Base-by-base conservation (phyloP, 1,140 invertebrate genomes). In the Drosophila melanica region DNA sequence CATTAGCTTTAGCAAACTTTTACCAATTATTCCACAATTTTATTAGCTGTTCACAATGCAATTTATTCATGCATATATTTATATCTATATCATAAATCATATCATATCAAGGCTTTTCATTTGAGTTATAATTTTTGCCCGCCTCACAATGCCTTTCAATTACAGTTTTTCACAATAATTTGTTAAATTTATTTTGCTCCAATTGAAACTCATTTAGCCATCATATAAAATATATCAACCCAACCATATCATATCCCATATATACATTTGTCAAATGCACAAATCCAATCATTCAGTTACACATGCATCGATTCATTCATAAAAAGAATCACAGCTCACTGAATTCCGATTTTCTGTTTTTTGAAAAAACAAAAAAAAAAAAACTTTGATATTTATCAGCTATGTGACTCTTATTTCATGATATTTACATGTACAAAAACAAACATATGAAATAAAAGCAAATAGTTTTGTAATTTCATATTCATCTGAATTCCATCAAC, bases 271-370 rank as follows among this genome's bases (percentile, higher is more conserved):
- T 68, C 64, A 74, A 68, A 50, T 73, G 70, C 71, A 74, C 53
- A 85, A 79, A 76, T 79, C 80, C 72, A 75, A 82, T 82, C 75
- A 79, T 75, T 75, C 65, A 75, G 39, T 53, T 51, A 62, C 53
- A 58, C 69, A 66, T 59, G 70, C 70, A 50, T 68, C 55, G 48
- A 57, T 69, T 74, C 71, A 68, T 75, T 68, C 66, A 71, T 59
- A 33, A 45, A 72, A 53, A 45, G 59, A 71, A 78, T 76, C 59
- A 82, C 51, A 50, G 64, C 35, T 87, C 79, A 86, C 64, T 71
- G 81, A 68, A 54, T 39, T 50, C 30, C 27, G 16, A 65, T 47
- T 68, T 55, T 69, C 47, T 59, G 42, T 12, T 10, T 58, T 48
- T 44, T 20, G 20, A 33, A 16, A 57, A 41, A 57, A 30, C 20